These are phyloP conservation scores for Eonycteris spelaea DNA, from an alignment of 2,113 vertebrate species.

Conservation along the genomic window DNA sequence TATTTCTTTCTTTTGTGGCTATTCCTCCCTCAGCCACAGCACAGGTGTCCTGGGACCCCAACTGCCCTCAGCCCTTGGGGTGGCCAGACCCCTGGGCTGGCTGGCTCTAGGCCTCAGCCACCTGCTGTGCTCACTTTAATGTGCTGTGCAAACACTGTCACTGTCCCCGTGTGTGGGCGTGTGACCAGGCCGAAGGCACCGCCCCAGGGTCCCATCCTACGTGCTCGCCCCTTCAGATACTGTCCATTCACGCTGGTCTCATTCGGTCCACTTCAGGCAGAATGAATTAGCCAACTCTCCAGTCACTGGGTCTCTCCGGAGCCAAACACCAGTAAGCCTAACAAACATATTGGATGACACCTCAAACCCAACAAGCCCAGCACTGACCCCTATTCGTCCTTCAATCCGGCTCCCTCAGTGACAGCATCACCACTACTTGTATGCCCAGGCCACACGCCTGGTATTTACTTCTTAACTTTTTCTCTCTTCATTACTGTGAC, in stretches of 20 bases:
- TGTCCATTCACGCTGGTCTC: neutral
- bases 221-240: neutral
- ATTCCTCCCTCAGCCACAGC: neutral
- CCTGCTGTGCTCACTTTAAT: neutral
- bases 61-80: rapidly evolving
- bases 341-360: neutral
- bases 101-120: neutral
- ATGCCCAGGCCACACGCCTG: neutral
- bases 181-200: neutral
- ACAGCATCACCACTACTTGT: neutral
- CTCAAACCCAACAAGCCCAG: neutral
- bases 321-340: neutral
- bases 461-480: neutral
- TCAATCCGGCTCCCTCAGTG: neutral
- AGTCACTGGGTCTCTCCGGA: neutral
- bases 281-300: neutral
- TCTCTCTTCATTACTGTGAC: neutral
- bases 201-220: neutral
- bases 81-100: neutral
- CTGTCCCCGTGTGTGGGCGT: too few species aligned
- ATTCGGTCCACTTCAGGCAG: neutral
- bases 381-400: too few species aligned
- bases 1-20: neutral
- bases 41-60: rapidly evolving
- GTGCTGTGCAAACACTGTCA: too few species aligned